Base-by-base conservation (phyloP, 92 coral and sea anemone genomes). In the Epizoanthus ramosus region DNA sequence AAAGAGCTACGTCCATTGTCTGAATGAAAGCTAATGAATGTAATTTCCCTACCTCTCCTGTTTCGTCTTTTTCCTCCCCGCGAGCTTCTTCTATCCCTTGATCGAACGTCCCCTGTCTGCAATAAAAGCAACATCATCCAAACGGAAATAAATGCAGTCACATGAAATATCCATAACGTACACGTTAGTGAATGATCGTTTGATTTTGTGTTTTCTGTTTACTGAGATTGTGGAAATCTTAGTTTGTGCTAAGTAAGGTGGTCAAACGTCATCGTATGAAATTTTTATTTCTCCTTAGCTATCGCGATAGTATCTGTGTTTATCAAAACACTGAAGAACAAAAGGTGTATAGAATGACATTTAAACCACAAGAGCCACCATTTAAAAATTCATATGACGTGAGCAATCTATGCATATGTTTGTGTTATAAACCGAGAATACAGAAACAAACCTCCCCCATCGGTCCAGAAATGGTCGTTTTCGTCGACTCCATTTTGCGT, bases 21-120 rank as follows among this genome's bases (percentile, higher is more conserved):
- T 50, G 54, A 50, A 50, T 50, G 12, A 50, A 37, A 28, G 31
- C 31, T 28, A 28, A 28, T 28, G 31, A 28, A 50, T 50, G 14
- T 12, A 13, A 1, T 71, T 21, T 18, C 22, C 37, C 45, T 85
- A 83, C 97, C 95, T 83, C 88, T 88, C 18, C 87, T 87, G 43
- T 71, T 85, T 53, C 88, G 85, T 60, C 94, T 93, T n/a, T 85
- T 86, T 37, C 74, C 79, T 31, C 92, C 93, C 74, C 59, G n/a
- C 24, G 39, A 35, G 59, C 68, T 65, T 52, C 70, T 61, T 52
- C 23, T 56, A 43, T 28, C 63, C 31, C 85, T 60, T 25, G 57
- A 15, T 8, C 4, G 5, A 84, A 39, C 45, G 9, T 68, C 54
- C 16, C 22, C 37, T 6, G 66, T 65, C 75, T 54, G 59, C 10